Conservation (phyloP, 1,140 invertebrate species). For the Coelopa frigida region DNA sequence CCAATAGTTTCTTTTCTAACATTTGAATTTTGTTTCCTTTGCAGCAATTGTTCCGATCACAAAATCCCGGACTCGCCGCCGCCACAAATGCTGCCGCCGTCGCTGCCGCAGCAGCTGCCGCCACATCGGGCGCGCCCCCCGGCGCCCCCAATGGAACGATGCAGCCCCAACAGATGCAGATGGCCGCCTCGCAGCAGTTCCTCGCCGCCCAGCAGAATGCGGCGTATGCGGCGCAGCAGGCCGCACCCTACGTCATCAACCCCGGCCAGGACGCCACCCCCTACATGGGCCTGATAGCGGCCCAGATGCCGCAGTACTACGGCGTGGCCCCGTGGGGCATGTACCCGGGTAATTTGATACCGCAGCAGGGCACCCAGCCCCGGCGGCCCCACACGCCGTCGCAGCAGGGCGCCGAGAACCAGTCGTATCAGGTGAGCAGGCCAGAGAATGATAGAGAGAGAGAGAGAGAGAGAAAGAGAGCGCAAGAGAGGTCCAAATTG, state of each 20-base stretch:
- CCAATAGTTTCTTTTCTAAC: too few relatives aligned
- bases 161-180: constrained; percentile 59
- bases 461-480: too few relatives aligned
- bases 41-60: constrained; percentile 80
- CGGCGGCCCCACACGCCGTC: constrained; percentile 65
- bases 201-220: constrained; percentile 45
- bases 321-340: constrained; percentile 73
- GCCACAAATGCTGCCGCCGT: constrained; percentile 61
- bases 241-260: constrained; percentile 85
- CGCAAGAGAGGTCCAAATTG: neutral
- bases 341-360: constrained; percentile 69
- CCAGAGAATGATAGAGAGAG: too few relatives aligned
- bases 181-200: constrained; percentile 49
- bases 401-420: constrained; percentile 57
- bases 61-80: constrained; percentile 56
- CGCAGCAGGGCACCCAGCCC: constrained; percentile 62
- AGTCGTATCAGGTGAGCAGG: constrained; percentile 45
- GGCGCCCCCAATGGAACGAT: constrained; percentile 55
- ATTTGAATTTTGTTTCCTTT: constrained; percentile 47
- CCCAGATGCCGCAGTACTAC: constrained; percentile 73
- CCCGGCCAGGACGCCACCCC: constrained; percentile 54
- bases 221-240: constrained; percentile 52
- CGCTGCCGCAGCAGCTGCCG: constrained; percentile 56
- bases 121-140: constrained; percentile 57
- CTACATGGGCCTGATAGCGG: constrained; percentile 54